Conservation (phyloP, 2,888 invertebrate genomes). For the Tricholauxania praeusta region DNA sequence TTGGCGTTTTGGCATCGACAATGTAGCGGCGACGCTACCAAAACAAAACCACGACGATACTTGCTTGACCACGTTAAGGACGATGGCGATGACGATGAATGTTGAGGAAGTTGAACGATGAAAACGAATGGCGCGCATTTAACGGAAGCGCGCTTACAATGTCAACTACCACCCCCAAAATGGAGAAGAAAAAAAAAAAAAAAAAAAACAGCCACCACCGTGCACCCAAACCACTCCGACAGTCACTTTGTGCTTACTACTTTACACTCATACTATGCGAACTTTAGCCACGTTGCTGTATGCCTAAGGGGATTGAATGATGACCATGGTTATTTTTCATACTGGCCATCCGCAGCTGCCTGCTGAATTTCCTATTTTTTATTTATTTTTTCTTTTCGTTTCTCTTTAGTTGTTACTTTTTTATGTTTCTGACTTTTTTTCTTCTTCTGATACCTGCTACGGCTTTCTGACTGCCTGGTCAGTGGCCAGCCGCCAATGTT, state of each 20-base stretch:
- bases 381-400: constrained; percentile 35
- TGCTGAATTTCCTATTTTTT: constrained; percentile 24
- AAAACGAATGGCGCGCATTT: constrained; percentile 34
- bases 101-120: constrained; percentile 23
- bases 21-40: background rate
- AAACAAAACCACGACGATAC: constrained; percentile 51
- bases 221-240: background rate
- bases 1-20: constrained; percentile 23
- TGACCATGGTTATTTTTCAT: constrained; percentile 36
- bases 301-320: constrained; percentile 34
- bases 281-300: background rate
- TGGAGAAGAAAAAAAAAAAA: no score
- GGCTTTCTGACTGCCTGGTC: constrained; percentile 66
- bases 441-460: constrained; percentile 55
- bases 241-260: background rate
- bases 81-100: background rate
- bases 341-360: constrained; percentile 1
- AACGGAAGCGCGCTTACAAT: constrained; percentile 27
- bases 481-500: constrained; percentile 60
- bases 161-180: constrained; percentile 23
- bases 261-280: background rate
- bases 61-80: constrained; percentile 22
- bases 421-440: constrained; percentile 32
- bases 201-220: background rate
- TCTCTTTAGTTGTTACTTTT: constrained; percentile 42